These are phyloP conservation scores for Axis porcinus DNA, from an alignment of 2,113 vertebrate species.

Conservation along the genomic window DNA sequence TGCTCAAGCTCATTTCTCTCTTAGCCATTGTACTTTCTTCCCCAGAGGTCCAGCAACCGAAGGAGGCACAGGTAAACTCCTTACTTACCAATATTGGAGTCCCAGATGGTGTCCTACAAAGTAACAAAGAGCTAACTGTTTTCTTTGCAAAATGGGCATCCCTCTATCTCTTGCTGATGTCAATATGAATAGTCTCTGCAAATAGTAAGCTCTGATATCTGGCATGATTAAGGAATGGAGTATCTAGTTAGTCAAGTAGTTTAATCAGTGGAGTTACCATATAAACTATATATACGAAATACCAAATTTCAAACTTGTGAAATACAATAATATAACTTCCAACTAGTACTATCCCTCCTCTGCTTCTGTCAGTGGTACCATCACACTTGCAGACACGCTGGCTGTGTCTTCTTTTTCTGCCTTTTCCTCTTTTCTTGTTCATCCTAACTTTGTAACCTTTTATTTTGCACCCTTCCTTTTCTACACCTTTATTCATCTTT, in stretches of 20 bases:
- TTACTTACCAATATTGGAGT: not conserved
- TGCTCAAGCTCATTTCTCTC: not conserved
- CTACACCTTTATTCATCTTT: not conserved
- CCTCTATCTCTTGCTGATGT: not conserved
- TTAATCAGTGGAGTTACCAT: not conserved
- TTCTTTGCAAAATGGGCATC: slow-evolving; percentile 24
- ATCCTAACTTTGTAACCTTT: not conserved
- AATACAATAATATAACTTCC: not conserved
- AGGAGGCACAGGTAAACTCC: not conserved
- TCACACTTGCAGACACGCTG: not conserved
- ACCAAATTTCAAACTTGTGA: not conserved
- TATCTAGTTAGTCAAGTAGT: not conserved
- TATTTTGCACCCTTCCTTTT: not conserved
- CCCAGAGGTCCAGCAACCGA: not conserved
- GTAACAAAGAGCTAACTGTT: not conserved
- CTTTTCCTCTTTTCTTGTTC: not conserved
- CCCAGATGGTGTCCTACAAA: slow-evolving; percentile 25
- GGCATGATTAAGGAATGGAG: not conserved
- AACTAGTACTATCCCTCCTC: not conserved
- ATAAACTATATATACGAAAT: not conserved
- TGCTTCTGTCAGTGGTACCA: not conserved
- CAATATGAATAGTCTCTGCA: not conserved
- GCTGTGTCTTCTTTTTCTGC: not conserved
- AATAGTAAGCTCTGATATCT: not conserved
- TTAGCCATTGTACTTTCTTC: not conserved